These are phyloP conservation scores for Macquaria australasica DNA, from an alignment of 2,113 vertebrate species.

Conservation along the genomic window DNA sequence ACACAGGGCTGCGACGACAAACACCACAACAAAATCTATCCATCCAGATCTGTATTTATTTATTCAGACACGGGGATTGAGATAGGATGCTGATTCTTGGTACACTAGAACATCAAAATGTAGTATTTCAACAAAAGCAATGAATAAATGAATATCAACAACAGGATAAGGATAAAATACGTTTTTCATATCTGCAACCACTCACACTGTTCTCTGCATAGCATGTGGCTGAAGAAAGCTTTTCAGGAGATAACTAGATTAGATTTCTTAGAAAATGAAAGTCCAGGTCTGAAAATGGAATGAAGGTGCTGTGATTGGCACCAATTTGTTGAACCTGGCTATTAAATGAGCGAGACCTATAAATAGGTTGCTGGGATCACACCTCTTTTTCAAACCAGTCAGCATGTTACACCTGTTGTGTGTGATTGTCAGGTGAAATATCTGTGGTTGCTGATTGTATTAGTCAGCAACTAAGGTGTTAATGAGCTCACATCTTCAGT, in stretches of 20 bases:
- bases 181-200: conserved; percentile 45
- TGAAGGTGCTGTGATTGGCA: conserved; percentile 29
- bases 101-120: conserved; percentile 64
- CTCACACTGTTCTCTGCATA: conserved; percentile 39
- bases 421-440: background rate
- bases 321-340: conserved; percentile 39
- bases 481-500: conserved; percentile 18
- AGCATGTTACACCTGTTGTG: background rate
- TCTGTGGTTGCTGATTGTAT: background rate
- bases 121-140: conserved; percentile 77
- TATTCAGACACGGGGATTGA: conserved; percentile 62
- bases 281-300: conserved; percentile 37
- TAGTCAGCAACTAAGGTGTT: conserved; percentile 7
- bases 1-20: background rate
- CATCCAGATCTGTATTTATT: conserved; percentile 59
- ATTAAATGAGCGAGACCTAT: conserved; percentile 22
- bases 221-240: conserved; percentile 20
- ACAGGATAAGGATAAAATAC: conserved; percentile 55
- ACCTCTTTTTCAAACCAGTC: conserved; percentile 1
- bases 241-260: conserved; percentile 45
- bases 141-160: conserved; percentile 81
- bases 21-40: conserved; percentile 29
- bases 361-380: background rate
- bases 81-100: conserved; percentile 62
- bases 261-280: conserved; percentile 46